Evolutionary conservation across 1,140 invertebrate species (phyloP), one percentile per base, ranked within the genome.

Genomic region (Apolygus lucorum): DNA sequence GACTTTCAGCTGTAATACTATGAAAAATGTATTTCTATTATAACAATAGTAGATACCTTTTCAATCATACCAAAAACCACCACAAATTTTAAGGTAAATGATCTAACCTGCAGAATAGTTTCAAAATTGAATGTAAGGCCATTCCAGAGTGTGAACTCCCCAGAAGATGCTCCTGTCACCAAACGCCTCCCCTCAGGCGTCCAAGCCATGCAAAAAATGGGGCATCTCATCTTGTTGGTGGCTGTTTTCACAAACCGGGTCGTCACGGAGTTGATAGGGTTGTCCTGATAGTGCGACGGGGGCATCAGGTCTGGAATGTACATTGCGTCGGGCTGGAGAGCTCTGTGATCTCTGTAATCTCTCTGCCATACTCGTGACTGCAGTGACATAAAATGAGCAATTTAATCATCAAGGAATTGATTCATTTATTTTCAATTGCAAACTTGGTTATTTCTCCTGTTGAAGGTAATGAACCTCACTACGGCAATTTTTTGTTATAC

Each of bases 101-200:
- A 72, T 11, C 75, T 79, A 82, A 95, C 93, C 87, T 99, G 98
- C 59, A 99, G 83, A 80, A 99, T 99, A 54, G 98, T 99, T 84
- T 99, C 98, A 84, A 99, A 99, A 83, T 99, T 99, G 81, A 99
- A 99, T 4, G 97, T 99, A 2, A 99, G 85, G 24, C 98, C 98
- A 85, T 99, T 99, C 98, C 98, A 99, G 1, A 99, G 82, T 0
- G 98, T 99, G 78, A 99, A 99, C 81, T 99, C 98, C 24, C 98
- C 98, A 73, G 95, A 98, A 1, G 96, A 99, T 14, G 98, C 96
- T 2, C 98, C 98, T 8, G 98, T 99, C 1, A 99, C 93, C 67
- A 99, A 82, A 72, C 98, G 85, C 70, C 98, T 86, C 24, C 98
- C 98, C 82, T 99, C 98, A 1, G 97, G 96, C 2, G 98, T 99